Conservation (phyloP, 2,888 invertebrate genomes). For the Drosophila fungiperda region DNA sequence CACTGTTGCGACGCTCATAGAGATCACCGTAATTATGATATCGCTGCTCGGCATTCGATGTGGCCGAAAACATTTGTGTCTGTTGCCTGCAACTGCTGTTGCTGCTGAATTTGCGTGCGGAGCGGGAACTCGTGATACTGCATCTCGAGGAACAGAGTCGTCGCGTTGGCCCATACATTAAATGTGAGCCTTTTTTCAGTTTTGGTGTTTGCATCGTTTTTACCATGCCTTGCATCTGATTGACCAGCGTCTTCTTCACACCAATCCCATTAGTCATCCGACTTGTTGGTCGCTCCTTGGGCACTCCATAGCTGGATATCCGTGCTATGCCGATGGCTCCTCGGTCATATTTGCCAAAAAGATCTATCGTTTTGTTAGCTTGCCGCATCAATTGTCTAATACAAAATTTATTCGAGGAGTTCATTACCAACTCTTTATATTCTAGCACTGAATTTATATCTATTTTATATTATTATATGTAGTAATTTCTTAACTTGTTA, state of each 20-base stretch:
- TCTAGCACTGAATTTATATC: background rate
- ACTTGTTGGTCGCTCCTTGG: background rate
- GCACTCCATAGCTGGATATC: background rate
- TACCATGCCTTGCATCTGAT: slow-evolving; percentile 59
- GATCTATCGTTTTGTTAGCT: slow-evolving; percentile 12
- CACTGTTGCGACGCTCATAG: background rate
- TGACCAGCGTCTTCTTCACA: slow-evolving; percentile 54
- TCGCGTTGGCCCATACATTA: slow-evolving; percentile 43
- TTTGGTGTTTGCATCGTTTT: slow-evolving; percentile 8
- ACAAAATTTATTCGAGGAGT: slow-evolving; percentile 10
- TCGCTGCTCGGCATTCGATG: slow-evolving; percentile 32
- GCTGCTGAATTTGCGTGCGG: slow-evolving; percentile 10
- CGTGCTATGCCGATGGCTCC: fast-evolving
- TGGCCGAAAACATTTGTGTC: background rate
- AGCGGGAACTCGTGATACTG: slow-evolving; percentile 9
- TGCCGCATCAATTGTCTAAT: slow-evolving; percentile 21
- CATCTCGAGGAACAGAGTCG: slow-evolving; percentile 36
- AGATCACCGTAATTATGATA: slow-evolving; percentile 21
- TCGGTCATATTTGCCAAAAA: background rate
- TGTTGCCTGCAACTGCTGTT: slow-evolving; percentile 1
- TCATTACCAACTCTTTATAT: slow-evolving; percentile 5
- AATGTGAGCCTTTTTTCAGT: slow-evolving; percentile 16
- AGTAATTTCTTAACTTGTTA: background rate
- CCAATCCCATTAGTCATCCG: slow-evolving; percentile 50
- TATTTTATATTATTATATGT: background rate